phyloP scores from a whole-genome alignment of 1,140 invertebrate genomes.

The Ladona fulva region DNA sequence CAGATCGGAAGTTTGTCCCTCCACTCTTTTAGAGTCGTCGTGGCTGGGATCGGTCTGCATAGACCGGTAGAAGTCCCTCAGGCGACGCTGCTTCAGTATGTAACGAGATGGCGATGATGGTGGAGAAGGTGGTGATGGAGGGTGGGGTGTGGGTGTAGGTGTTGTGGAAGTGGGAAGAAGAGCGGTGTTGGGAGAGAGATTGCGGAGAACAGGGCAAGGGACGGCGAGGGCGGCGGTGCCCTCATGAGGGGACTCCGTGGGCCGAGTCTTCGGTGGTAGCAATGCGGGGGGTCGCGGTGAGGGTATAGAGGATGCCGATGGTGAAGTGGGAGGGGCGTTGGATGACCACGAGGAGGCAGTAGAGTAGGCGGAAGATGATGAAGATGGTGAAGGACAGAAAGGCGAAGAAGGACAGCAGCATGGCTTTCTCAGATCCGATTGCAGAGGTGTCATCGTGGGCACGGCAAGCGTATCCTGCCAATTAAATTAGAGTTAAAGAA shows the following conservation, averaged over 20 bases:
- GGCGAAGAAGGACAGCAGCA: not conserved
- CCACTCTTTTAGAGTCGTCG: constrained; percentile 11
- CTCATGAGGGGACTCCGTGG: not conserved
- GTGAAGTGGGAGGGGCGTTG: not conserved
- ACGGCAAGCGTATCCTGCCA: not conserved
- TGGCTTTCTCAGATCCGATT: not conserved
- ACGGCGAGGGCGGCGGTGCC: constrained; percentile 8
- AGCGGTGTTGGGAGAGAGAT: not conserved
- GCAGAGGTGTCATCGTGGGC: not conserved
- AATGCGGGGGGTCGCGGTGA: not conserved
- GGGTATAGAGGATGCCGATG: not conserved
- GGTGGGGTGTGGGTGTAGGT: not conserved
- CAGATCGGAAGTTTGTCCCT: constrained; percentile 13
- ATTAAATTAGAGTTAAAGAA: no score
- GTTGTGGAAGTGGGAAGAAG: not conserved
- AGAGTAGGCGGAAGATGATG: not conserved
- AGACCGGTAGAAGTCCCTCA: constrained; percentile 25
- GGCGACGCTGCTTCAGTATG: constrained; percentile 24
- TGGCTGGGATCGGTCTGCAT: constrained; percentile 19
- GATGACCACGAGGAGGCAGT: not conserved
- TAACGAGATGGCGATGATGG: constrained; percentile 17
- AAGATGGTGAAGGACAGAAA: not conserved
- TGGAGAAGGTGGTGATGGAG: constrained; percentile 15
- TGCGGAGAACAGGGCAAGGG: constrained; percentile 8
- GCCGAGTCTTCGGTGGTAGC: not conserved